Evolutionary conservation across 2,113 vertebrate species (phyloP).

Genomic region (Rhineura floridana): DNA sequence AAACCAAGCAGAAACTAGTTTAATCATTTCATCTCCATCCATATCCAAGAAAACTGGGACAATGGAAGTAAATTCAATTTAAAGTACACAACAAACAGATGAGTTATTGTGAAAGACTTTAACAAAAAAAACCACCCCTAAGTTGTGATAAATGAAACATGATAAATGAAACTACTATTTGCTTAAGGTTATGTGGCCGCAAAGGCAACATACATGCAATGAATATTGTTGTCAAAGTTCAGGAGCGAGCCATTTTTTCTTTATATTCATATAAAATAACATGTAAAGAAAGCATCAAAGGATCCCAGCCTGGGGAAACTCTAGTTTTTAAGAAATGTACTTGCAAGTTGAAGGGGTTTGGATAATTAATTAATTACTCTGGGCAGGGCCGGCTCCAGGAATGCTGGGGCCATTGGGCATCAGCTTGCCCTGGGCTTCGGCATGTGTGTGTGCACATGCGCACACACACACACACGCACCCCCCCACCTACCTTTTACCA

Average conservation of each 20-base stretch:
- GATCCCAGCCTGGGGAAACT: neutral
- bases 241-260: neutral
- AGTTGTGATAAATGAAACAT: neutral
- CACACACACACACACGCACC: no score
- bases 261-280: neutral
- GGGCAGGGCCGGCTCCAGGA: no score
- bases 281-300: accelerated
- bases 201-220: neutral
- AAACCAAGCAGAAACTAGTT: neutral
- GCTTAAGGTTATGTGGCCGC: neutral
- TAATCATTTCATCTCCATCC: neutral
- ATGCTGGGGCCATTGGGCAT: no score
- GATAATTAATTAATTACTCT: neutral
- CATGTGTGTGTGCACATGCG: no score
- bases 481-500: no score
- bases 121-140: neutral
- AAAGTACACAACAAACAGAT: accelerated
- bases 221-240: neutral
- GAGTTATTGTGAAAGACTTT: neutral
- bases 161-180: neutral
- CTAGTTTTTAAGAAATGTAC: neutral
- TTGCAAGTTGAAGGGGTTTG: neutral
- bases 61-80: neutral
- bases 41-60: neutral
- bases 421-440: no score